These are phyloP conservation scores for Hoplias malabaricus DNA, from an alignment of 2,113 vertebrate genomes.

Conservation along the genomic window DNA sequence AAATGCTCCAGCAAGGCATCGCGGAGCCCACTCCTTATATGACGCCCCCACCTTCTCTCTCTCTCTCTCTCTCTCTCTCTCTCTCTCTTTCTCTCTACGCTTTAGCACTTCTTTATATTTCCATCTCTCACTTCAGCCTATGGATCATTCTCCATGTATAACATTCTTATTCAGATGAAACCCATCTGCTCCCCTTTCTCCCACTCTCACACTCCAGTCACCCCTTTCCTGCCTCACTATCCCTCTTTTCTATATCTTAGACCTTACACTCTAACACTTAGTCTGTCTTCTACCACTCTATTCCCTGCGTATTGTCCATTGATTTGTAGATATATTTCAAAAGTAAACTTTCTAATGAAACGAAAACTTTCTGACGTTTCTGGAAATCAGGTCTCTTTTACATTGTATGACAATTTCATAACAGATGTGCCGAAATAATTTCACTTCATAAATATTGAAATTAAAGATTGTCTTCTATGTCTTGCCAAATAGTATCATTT, in stretches of 20 bases:
- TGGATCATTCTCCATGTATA: background rate
- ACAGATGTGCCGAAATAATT: too few species aligned
- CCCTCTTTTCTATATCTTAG: background rate
- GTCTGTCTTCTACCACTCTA: background rate
- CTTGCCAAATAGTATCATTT: too few species aligned
- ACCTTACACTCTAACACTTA: conserved; percentile 1
- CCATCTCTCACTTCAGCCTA: conserved; percentile 15
- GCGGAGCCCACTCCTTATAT: background rate
- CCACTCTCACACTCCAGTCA: background rate
- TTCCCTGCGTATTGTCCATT: conserved; percentile 22
- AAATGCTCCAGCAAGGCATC: conserved; percentile 50
- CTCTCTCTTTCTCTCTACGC: background rate
- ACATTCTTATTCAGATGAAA: background rate
- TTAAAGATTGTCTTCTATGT: too few species aligned
- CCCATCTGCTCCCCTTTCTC: background rate
- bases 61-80: background rate
- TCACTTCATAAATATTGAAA: too few species aligned
- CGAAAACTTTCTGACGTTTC: background rate
- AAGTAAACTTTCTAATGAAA: too few species aligned
- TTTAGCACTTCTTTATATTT: conserved; percentile 14
- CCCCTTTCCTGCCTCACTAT: background rate
- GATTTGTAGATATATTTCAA: too few species aligned
- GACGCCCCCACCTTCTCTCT: conserved; percentile 20
- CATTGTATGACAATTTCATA: too few species aligned
- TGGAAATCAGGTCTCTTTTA: too few species aligned